Evolutionary conservation across 2,888 invertebrate species (phyloP), one percentile per base, ranked within the genome.

Genomic region (Agonum fuliginosum): DNA sequence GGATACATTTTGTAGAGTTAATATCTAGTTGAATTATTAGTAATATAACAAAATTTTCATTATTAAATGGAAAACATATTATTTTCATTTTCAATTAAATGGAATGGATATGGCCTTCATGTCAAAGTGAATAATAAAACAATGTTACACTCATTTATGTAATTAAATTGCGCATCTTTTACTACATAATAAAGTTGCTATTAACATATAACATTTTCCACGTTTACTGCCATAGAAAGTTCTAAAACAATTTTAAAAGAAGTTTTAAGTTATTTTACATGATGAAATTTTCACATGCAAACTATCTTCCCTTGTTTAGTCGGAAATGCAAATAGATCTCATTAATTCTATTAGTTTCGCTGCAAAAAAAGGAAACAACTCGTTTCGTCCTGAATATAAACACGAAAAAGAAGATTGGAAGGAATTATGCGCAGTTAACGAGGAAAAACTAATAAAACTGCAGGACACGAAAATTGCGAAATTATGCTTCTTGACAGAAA

Each of bases 281-380:
- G 72, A 37, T 72, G 51, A 51, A 51, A 72, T 54, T 72, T 72
- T 54, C 22, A 37, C 72, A 72, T 72, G 72, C 72, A 51, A 72
- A 51, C 72, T 72, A 72, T 72, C 20, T 27, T 19, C 30, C 17
- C 10, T 30, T 46, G 46, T 70, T 72, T 72, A 54, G 37, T 37
- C 17, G 51, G 62, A 62, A 73, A 73, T 73, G 73, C 62, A 62
- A 73, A 73, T 73, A 73, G 27, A 62, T 73, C 73, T 62, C 46
- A 73, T 73, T 73, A 73, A 54, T 73, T 73, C 73, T 30, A 73
- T 73, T 73, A 73, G 73, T 73, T 62, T 73, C 58, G 34, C 41
- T 27, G 73, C 43, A 20, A 72, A 54, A 72, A 73, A 43, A 73
- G 73, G 46, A 46, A 48, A 37, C 37, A 67, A 67, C 41, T 67